Conservation (phyloP, 2,888 invertebrate species). For the Eulithis prunata region DNA sequence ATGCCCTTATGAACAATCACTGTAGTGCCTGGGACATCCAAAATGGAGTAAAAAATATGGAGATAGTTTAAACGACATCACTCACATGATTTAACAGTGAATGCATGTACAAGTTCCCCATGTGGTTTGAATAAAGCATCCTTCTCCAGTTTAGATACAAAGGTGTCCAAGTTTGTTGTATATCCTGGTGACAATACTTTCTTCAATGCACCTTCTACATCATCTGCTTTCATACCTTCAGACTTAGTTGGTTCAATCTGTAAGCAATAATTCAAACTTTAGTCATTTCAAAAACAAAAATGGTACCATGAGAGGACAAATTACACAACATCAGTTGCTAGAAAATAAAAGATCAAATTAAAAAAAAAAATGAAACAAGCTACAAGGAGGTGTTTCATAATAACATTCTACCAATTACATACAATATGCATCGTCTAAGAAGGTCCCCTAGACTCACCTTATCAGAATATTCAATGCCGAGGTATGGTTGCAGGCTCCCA, state of each 20-base stretch:
- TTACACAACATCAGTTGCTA: no score
- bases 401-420: not conserved
- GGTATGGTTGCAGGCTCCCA: slow-evolving; percentile 91
- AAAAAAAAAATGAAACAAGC: no score
- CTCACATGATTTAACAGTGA: slow-evolving; percentile 77
- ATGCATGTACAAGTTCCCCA: slow-evolving; percentile 88
- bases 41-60: no score
- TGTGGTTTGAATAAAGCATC: slow-evolving; percentile 91
- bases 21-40: no score
- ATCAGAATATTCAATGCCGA: slow-evolving; percentile 89
- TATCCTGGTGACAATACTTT: slow-evolving; percentile 89
- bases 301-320: no score
- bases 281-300: not conserved
- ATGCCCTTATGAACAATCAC: no score
- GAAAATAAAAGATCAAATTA: no score
- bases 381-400: no score
- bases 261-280: slow-evolving; percentile 1
- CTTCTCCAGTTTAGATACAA: slow-evolving; percentile 87
- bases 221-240: slow-evolving; percentile 88
- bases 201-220: slow-evolving; percentile 88
- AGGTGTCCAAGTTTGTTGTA: slow-evolving; percentile 89
- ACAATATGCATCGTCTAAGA: not conserved
- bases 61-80: not conserved
- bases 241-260: slow-evolving; percentile 83
- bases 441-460: slow-evolving; percentile 80